phyloP scores from a whole-genome alignment of 2,797 vertebrate species.

The Argentina silus region DNA sequence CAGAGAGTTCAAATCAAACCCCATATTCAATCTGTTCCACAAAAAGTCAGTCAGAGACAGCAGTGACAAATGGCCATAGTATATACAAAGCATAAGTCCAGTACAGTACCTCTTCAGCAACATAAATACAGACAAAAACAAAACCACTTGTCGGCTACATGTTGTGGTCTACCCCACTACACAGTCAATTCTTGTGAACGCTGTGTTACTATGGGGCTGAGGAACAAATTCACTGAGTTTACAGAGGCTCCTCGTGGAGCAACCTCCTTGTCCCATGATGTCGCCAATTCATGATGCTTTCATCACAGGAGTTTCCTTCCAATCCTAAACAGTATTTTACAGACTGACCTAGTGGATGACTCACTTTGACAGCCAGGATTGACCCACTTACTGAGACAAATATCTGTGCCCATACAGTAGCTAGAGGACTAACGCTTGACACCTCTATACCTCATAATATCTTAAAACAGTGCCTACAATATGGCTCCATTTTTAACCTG shows the following conservation, averaged over 20 bases:
- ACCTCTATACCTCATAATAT: constrained; percentile 33
- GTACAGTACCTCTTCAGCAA: not conserved
- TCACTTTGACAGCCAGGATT: not conserved
- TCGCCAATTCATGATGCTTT: not conserved
- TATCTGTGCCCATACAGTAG: constrained; percentile 17
- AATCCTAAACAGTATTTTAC: not conserved
- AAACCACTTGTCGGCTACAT: not conserved
- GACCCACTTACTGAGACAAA: constrained; percentile 5
- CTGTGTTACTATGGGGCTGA: not conserved
- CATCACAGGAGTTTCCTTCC: not conserved
- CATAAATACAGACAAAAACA: not conserved
- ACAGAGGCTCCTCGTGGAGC: no score
- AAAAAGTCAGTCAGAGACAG: not conserved
- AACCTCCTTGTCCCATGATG: no score
- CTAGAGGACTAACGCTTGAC: constrained; percentile 35
- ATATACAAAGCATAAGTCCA: not conserved
- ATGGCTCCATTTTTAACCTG: not conserved
- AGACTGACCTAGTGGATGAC: not conserved
- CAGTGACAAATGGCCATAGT: not conserved
- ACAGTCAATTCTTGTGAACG: not conserved
- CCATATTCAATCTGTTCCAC: not conserved
- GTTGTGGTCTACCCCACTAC: not conserved
- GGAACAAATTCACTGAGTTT: no score
- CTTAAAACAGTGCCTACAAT: constrained; percentile 4
- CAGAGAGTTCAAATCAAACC: not conserved